These are phyloP conservation scores for Sebastes miniatus DNA, from an alignment of 2,797 vertebrate species.

Conservation along the genomic window DNA sequence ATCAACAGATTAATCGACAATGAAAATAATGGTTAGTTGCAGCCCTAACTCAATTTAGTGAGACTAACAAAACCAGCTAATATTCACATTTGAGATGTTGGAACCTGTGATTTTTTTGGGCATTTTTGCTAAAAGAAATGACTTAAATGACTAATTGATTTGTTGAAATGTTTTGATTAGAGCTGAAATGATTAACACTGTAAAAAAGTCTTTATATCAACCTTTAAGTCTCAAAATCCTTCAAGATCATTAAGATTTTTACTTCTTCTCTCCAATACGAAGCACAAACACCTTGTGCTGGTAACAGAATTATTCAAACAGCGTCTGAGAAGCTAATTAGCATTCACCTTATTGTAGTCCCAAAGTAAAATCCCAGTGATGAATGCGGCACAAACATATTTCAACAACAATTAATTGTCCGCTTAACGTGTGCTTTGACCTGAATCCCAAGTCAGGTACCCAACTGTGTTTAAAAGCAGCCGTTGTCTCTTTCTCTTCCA, in stretches of 20 bases:
- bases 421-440: conserved; percentile 45
- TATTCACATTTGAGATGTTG: not conserved
- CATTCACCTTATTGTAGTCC: conserved; percentile 44
- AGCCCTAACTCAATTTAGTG: not conserved
- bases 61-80: not conserved
- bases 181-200: not conserved
- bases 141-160: not conserved
- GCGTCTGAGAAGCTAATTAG: conserved; percentile 50
- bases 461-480: conserved; percentile 54
- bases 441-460: conserved; percentile 48
- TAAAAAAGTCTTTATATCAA: not conserved
- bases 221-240: not conserved
- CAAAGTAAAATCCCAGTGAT: conserved; percentile 25
- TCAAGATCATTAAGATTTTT: not conserved
- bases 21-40: not conserved
- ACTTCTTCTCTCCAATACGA: not conserved
- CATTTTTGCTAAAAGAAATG: not conserved
- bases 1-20: accelerated
- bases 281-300: not conserved
- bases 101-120: not conserved
- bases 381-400: conserved; percentile 40
- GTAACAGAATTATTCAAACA: not conserved
- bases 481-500: conserved; percentile 38
- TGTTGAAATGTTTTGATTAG: not conserved
- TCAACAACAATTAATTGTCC: conserved; percentile 53